Conservation (phyloP, 2,888 invertebrate species). For the Napeogenes sylphis region DNA sequence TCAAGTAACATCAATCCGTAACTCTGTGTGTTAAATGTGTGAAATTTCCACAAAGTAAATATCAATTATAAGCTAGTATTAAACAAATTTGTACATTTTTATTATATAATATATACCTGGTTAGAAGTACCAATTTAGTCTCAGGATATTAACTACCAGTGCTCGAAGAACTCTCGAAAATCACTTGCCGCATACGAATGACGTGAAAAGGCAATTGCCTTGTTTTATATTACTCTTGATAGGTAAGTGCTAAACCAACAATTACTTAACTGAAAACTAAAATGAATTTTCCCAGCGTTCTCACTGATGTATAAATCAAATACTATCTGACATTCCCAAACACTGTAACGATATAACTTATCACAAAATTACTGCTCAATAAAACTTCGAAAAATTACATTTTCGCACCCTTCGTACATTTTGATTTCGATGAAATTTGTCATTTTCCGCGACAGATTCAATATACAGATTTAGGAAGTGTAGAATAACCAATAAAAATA, state of each 20-base stretch:
- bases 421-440: conserved; percentile 26
- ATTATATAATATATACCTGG: no score
- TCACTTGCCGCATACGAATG: conserved; percentile 31
- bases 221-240: conserved; percentile 32
- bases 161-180: conserved; percentile 37
- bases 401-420: conserved; percentile 5
- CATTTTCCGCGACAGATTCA: conserved; percentile 50
- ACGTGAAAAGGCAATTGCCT: conserved; percentile 55
- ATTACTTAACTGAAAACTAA: conserved; percentile 20
- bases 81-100: conserved; percentile 7
- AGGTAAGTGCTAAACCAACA: conserved; percentile 48
- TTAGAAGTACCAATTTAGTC: no score
- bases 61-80: no score
- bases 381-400: conserved; percentile 6
- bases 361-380: background rate
- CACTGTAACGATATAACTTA: no score
- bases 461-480: conserved; percentile 35
- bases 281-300: conserved; percentile 14
- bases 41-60: background rate
- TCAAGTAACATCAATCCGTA: background rate
- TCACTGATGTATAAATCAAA: background rate
- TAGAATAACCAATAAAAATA: background rate
- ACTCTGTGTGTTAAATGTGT: background rate
- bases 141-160: conserved; percentile 30
- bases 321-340: background rate